These are phyloP conservation scores for Stegophylla sp. DNA, from an alignment of 2,888 invertebrate species.

Conservation along the genomic window DNA sequence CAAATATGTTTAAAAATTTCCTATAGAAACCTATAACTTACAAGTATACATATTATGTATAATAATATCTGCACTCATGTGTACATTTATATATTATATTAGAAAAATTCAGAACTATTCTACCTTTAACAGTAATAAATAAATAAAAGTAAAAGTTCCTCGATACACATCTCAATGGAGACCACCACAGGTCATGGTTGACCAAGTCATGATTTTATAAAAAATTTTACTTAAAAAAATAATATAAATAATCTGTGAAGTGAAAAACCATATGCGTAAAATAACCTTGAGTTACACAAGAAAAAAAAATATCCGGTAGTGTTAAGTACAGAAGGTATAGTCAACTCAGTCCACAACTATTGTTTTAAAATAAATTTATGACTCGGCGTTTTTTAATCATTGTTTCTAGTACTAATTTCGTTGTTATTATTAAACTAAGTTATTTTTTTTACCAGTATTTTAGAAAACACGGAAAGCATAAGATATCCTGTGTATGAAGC, in stretches of 20 bases:
- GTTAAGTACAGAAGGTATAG: neutral
- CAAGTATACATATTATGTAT: neutral
- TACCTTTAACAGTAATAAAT: neutral
- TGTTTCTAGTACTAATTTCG: neutral
- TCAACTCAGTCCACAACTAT: constrained; percentile 15
- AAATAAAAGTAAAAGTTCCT: constrained; percentile 43
- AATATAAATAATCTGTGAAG: constrained; percentile 5
- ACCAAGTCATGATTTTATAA: constrained; percentile 35
- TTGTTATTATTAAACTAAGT: neutral
- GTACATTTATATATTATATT: neutral
- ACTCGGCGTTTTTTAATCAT: constrained; percentile 30
- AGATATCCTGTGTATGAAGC: neutral
- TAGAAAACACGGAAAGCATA: neutral
- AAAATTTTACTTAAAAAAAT: constrained; percentile 10
- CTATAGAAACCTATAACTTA: constrained; percentile 42
- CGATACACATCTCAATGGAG: neutral
- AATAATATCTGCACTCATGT: neutral
- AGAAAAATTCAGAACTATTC: constrained; percentile 1
- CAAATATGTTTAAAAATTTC: constrained; percentile 47
- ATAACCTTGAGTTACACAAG: constrained; percentile 22
- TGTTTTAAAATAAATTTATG: constrained; percentile 30
- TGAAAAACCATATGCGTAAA: constrained; percentile 8
- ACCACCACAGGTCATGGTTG: constrained; percentile 35
- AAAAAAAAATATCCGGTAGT: constrained; percentile 36
- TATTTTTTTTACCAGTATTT: neutral